Evolutionary conservation across 2,797 vertebrate genomes (phyloP), one percentile per base, ranked within the genome.

Genomic region (Rhabdophis nuchalis): DNA sequence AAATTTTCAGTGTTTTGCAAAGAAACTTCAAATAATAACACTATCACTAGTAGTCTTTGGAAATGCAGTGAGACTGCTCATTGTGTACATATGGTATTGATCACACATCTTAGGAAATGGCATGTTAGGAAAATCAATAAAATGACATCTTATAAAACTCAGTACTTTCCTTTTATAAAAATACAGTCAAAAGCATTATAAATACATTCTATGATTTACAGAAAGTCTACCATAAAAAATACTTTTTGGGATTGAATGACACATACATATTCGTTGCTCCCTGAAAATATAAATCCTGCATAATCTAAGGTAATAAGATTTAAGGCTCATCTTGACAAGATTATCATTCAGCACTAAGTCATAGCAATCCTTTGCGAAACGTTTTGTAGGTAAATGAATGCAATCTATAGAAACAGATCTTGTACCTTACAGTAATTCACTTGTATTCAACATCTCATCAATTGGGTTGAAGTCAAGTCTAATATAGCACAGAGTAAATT

Each of bases 21-120:
- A 16, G 86, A 2, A 77, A 61, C 58, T 85, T 20, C 72, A 92
- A 82, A 92, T 90, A 53, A 23, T 86, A 56, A 91, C 32, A 87
- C 8, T 36, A 27, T 46, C 86, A 23, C 36, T 16, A 68, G 4
- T 41, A 89, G 93, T 10, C 18, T 93, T 64, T 72, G 61, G 77
- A 85, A 87, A 86, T 4, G 50, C 18, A 54, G 11, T 91, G 57
- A 95, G 90, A 0, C 0, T 18, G 41, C 56, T 91, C 64, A 92
- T 88, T 53, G 87, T 32, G 36, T 60, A 90, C 89, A 14, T 57
- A 87, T 60, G 50, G 11, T 36, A 89, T 94, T 93, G 89, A 92
- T 93, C 0, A 1, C 1, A 85, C 5, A 60, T 50, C 52, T 56
- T 56, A 58, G 91, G 82, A 60, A 60, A 8, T 23, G 18, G 36